Conservation (phyloP, 2,888 invertebrate species). For the Drosophila vallismaia region DNA sequence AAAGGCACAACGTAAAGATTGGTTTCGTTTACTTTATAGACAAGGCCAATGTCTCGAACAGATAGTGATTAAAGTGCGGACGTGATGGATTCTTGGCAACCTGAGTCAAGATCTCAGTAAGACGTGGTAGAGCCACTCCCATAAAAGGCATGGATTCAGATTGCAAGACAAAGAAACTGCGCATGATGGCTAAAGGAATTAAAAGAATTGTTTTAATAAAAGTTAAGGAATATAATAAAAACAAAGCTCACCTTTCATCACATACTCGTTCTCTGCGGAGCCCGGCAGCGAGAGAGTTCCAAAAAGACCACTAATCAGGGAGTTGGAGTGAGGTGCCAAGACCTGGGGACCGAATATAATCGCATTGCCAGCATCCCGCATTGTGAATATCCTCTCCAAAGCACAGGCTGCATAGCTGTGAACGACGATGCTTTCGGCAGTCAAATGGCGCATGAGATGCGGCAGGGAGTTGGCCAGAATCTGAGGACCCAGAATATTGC, state of each 20-base stretch:
- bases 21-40: conserved; percentile 89
- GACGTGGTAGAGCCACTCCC: conserved; percentile 91
- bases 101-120: conserved; percentile 91
- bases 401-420: conserved; percentile 97
- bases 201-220: not conserved
- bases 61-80: conserved; percentile 98
- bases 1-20: not conserved
- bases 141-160: conserved; percentile 92
- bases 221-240: rapidly evolving
- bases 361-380: conserved; percentile 87
- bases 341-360: conserved; percentile 86
- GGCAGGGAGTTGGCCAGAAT: conserved; percentile 90
- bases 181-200: conserved; percentile 89
- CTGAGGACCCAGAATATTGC: conserved; percentile 93
- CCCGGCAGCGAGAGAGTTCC: conserved; percentile 88
- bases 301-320: conserved; percentile 91
- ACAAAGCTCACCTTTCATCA: conserved; percentile 90
- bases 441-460: conserved; percentile 90
- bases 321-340: conserved; percentile 88
- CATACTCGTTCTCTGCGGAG: conserved; percentile 97
- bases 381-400: conserved; percentile 93
- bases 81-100: conserved; percentile 97
- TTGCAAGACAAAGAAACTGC: conserved; percentile 92
- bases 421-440: conserved; percentile 92
- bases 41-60: conserved; percentile 97